Base-by-base conservation (phyloP, 2,797 vertebrate species). In the Micropoecilia bifurca region DNA sequence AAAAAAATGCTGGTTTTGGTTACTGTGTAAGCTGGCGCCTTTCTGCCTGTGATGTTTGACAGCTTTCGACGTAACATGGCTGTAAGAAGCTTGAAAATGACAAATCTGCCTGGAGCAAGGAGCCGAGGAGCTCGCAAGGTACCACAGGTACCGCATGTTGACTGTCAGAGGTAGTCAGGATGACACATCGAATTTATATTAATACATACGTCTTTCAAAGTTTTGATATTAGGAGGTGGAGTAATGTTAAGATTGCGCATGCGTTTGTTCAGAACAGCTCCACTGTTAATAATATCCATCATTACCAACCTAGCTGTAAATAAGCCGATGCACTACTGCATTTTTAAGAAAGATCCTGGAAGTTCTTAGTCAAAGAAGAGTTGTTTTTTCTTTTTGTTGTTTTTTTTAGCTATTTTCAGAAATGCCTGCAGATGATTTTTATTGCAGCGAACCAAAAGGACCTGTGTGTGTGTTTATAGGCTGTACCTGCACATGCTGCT, bases 401-500 rank as follows among this genome's bases (percentile, higher is more conserved):
- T 55, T n/a, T 3, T 74, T 59, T 59, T 22, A 0, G 74, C 59
- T 71, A 69, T 36, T 77, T 73, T 75, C 22, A 43, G 36, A 33
- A 18, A 73, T 41, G 39, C 43, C 0, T 79, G 18, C 43, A 36
- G 53, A 50, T 43, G 33, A 2, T n/a, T 66, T 77, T 74, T 50
- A 57, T 36, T 25, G 50, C 63, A 36, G 47, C n/a, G 47, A 74
- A 68, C 46, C 39, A 10, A 72, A 10, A 48, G 28, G 63, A n/a
- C 28, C 46, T 28, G 20, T 14, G 73, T 45, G 73, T 45, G 28
- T 25, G 53, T 47, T 47, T 47, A 33, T 45, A 16, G 57, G 39
- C 28, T 9, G 20, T 79, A 98, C 98, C 98, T 99, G 97, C 98
- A 99, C 97, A 99, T 97, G 95, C 98, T 99, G 94, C 97, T 98